Evolutionary conservation across 2,797 vertebrate species (phyloP).

Genomic region (Bradypus variegatus): DNA sequence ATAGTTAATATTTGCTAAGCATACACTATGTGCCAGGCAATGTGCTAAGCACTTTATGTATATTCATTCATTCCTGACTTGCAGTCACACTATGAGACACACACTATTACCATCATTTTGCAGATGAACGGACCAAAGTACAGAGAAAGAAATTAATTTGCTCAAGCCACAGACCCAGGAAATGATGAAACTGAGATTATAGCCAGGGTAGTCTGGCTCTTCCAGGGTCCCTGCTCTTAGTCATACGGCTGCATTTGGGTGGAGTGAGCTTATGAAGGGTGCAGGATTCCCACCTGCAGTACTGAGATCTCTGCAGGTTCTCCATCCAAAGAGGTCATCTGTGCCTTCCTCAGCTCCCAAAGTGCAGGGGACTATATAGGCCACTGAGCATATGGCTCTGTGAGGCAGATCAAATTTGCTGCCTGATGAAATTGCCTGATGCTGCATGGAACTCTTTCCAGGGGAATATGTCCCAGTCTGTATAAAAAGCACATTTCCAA

Average conservation of each 20-base stretch:
- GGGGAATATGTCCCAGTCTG: neutral
- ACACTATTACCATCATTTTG: neutral
- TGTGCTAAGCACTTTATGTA: neutral
- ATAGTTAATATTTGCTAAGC: neutral
- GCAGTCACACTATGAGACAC: neutral
- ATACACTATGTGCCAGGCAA: neutral
- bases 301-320: neutral
- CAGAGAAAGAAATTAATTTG: neutral
- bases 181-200: neutral
- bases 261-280: neutral
- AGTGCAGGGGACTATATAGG: neutral
- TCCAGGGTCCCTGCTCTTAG: neutral
- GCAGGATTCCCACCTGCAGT: neutral
- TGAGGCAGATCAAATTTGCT: neutral
- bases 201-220: neutral
- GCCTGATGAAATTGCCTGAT: neutral
- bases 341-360: neutral
- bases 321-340: fast-evolving
- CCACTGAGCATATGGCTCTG: neutral
- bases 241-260: neutral
- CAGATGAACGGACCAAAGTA: neutral
- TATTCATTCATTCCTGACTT: neutral
- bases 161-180: neutral
- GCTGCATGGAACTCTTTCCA: neutral
- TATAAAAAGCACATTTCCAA: neutral